A percentile compares a stretch with the other conserved stretches of the same genome.
These are phyloP conservation scores for Puffinus mauretanicus DNA, from an alignment of 2,113 vertebrate species.

Conservation along the genomic window DNA sequence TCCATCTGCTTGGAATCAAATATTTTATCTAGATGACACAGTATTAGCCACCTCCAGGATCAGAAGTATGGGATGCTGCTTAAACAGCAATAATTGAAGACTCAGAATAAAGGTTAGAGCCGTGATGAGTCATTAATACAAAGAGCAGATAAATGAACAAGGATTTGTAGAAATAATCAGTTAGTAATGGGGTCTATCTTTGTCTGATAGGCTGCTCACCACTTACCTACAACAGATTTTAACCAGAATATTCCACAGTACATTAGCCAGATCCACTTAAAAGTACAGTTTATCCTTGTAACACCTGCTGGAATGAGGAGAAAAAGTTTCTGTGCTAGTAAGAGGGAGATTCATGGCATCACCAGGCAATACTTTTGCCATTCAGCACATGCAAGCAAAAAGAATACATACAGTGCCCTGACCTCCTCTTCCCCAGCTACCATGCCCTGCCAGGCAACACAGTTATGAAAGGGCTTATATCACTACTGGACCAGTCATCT, in stretches of 20 bases:
- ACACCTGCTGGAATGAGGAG: background rate
- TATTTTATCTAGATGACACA: background rate
- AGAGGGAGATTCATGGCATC: background rate
- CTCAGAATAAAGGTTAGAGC: background rate
- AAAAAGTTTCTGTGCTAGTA: background rate
- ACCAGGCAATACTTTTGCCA: background rate
- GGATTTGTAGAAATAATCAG: background rate
- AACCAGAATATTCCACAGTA: background rate
- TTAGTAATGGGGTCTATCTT: background rate
- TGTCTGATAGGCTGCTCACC: background rate
- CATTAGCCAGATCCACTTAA: background rate
- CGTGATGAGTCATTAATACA: background rate
- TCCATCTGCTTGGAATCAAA: background rate
- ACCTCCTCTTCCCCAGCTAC: too few relatives aligned
- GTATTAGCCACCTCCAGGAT: background rate
- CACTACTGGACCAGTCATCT: background rate
- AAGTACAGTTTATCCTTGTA: background rate
- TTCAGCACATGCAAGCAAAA: background rate
- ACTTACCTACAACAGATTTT: background rate
- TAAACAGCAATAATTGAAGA: background rate
- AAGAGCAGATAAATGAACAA: background rate
- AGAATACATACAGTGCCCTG: too few relatives aligned
- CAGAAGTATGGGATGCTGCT: background rate
- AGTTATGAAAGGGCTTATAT: too few relatives aligned
- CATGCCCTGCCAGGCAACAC: background rate